These are phyloP conservation scores for Buphagus erythrorhynchus DNA, from an alignment of 2,797 vertebrate genomes.

Conservation along the genomic window DNA sequence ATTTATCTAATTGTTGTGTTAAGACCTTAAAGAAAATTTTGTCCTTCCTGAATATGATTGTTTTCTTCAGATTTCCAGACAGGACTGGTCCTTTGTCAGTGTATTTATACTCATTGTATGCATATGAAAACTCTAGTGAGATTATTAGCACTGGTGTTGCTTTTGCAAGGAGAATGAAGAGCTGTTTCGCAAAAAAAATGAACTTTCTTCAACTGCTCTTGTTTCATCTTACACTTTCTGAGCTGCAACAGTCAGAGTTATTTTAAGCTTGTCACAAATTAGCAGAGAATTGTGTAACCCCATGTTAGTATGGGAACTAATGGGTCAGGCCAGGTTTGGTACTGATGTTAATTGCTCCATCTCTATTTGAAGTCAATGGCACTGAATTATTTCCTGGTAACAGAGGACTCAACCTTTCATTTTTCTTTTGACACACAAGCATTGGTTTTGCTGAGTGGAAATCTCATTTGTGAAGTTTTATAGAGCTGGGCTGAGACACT, in stretches of 20 bases:
- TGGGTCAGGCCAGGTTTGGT: not conserved
- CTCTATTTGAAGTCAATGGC: conserved; percentile 3
- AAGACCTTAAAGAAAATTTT: not conserved
- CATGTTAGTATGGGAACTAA: not conserved
- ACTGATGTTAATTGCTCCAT: not conserved
- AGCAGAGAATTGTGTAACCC: not conserved
- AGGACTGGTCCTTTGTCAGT: not conserved
- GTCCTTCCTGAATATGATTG: not conserved
- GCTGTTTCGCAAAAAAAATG: not conserved
- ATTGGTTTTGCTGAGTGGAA: not conserved
- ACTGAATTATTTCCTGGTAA: not conserved
- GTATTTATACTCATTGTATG: not conserved
- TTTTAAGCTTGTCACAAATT: not conserved
- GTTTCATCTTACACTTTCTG: not conserved
- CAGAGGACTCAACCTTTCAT: not conserved
- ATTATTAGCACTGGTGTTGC: not conserved
- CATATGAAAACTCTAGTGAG: not conserved
- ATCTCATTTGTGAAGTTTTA: conserved; percentile 14
- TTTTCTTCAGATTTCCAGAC: not conserved
- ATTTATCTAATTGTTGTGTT: not conserved
- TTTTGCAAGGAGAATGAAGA: not conserved
- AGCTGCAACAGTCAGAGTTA: not conserved
- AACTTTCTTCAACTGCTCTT: not conserved
- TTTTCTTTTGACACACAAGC: not conserved
- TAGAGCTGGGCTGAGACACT: not conserved